Conservation (phyloP, 2,888 invertebrate species). For the Meghimatium bilineatum region DNA sequence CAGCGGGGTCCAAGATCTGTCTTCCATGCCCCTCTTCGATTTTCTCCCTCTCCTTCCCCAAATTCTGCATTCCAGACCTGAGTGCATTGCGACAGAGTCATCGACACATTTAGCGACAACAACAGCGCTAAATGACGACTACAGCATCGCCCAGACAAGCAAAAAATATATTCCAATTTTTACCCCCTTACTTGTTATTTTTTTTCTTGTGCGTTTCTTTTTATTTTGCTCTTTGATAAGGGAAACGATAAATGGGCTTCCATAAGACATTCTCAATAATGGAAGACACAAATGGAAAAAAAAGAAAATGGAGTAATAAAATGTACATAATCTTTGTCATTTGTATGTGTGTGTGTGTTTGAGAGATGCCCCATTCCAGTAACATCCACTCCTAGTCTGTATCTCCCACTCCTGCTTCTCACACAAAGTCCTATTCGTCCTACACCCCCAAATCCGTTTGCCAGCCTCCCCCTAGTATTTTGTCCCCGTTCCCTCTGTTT, state of each 20-base stretch:
- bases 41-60: background rate
- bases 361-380: background rate
- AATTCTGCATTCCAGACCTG: background rate
- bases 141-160: conserved; percentile 26
- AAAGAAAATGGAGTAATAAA: conserved; percentile 17
- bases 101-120: conserved; percentile 21
- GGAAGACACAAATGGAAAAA: background rate
- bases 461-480: background rate
- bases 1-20: background rate
- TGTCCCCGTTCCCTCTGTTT: conserved; percentile 34
- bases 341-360: background rate
- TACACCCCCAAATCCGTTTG: conserved; percentile 14
- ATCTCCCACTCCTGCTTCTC: background rate
- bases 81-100: conserved; percentile 23
- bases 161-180: conserved; percentile 17
- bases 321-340: conserved; percentile 30
- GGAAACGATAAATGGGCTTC: conserved; percentile 22
- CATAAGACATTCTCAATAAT: conserved; percentile 29
- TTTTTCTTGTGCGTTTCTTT: background rate
- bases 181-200: background rate
- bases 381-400: background rate
- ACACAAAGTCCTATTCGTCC: background rate
- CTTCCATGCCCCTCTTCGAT: background rate
- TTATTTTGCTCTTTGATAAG: conserved; percentile 1
- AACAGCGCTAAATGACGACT: conserved; percentile 9